Evolutionary conservation across 2,113 vertebrate genomes (phyloP), one percentile per base, ranked within the genome.

Genomic region (Takifugu bimaculatus): DNA sequence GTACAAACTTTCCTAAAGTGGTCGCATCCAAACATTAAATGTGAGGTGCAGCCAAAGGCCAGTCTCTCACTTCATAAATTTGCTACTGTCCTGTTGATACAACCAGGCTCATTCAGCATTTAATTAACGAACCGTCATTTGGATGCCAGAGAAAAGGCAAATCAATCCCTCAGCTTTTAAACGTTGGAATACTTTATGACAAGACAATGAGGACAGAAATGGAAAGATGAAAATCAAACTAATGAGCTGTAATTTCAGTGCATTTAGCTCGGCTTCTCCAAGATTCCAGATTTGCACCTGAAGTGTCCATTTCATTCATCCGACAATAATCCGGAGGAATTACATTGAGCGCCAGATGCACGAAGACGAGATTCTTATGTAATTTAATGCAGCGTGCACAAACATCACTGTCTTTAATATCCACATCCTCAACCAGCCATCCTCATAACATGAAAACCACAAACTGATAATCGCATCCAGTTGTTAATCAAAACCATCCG

Each of bases 61-160:
- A 77, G 51, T 26, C 47, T 65, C 54, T 54, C 48, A 49, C 59
- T 64, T 62, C 66, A 75, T 86, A 72, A 80, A 85, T 85, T 43
- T 29, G 2, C 57, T 25, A 47, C 57, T 61, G 70, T 71, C 80
- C 43, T 35, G 27, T 3, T 39, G 35, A 39, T 39, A 39, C 9
- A 39, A 39, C 35, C 35, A 42, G 25, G 72, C 35, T 59, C 50
- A 15, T 55, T 50, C 57, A 53, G 27, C 65, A 62, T 29, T 57
- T 61, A 48, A 11, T 42, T 53, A 28, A 69, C 39, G 47, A 62
- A 53, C 57, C 61, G 47, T 44, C 44, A 75, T 55, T n/a, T 64
- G 50, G 61, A 59, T 69, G 15, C 1, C 12, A 13, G 14, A 20
- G 26, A 9, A 61, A 64, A 68, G 50, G 55, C 50, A 65, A 62